phyloP scores from a whole-genome alignment of 1,140 invertebrate species.

The Ceratina australensis region DNA sequence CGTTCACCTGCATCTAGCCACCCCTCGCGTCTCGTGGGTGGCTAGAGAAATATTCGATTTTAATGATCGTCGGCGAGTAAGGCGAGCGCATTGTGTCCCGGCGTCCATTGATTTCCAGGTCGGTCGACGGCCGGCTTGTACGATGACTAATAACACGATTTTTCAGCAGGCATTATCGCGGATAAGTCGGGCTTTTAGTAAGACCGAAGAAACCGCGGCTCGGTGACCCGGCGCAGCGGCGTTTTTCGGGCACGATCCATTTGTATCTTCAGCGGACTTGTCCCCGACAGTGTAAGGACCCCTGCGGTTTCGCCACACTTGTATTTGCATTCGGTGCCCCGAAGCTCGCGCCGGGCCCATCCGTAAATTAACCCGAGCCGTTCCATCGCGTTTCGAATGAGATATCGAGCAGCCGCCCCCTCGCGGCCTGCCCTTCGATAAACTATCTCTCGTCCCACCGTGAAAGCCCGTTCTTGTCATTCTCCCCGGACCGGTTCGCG shows the following conservation, averaged over 20 bases:
- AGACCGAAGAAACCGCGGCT: neutral
- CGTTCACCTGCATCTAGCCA: neutral
- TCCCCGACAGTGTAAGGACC: conserved; percentile 60
- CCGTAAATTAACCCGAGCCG: conserved; percentile 61
- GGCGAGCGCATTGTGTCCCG: conserved; percentile 3
- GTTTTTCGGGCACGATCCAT: conserved; percentile 59
- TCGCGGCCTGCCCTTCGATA: conserved; percentile 55
- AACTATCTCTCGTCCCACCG: conserved; percentile 55
- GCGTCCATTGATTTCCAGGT: conserved; percentile 34
- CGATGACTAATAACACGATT: conserved; percentile 61
- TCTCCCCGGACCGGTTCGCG: conserved; percentile 47
- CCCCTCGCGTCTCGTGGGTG: no score
- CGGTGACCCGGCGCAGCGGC: conserved; percentile 28
- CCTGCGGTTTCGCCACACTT: conserved; percentile 65
- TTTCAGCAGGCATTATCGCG: conserved; percentile 59
- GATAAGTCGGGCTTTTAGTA: conserved; percentile 48
- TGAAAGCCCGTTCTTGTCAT: conserved; percentile 51
- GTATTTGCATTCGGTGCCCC: conserved; percentile 59
- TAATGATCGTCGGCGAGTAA: conserved; percentile 44
- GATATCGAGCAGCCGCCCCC: conserved; percentile 59
- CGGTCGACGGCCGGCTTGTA: neutral
- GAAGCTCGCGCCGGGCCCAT: conserved; percentile 43
- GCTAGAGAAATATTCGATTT: conserved; percentile 33
- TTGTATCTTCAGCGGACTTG: conserved; percentile 62
- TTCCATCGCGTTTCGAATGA: conserved; percentile 62